Base-by-base conservation (phyloP, 2,888 invertebrate genomes). In the Euzetes globulus region DNA sequence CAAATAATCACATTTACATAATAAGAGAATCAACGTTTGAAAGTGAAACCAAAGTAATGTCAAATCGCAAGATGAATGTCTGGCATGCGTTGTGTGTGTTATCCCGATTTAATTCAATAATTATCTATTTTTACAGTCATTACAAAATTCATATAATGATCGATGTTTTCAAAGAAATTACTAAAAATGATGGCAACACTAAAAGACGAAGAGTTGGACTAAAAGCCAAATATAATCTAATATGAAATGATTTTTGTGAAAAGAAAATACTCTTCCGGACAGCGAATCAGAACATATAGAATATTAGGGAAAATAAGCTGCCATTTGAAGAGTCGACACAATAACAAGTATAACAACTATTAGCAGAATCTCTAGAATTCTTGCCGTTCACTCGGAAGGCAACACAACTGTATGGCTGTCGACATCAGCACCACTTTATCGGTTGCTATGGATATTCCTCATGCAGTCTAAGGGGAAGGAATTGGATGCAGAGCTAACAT, bases 311-410 rank as follows among this genome's bases (percentile, higher is more conserved):
- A 58, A 58, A 58, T 58, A 58, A 25, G 29, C 27, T 58, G 58
- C 58, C 15, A 25, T 58, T 29, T 17, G 15, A 25, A 58, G 25
- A 25, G 58, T 27, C 25, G 58, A 58, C 58, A 29, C 58, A 29
- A 58, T 25, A 27, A 58, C 58, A 58, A 58, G 19, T 58, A 58
- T 25, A 27, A 58, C 58, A 58, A 58, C 58, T 58, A 58, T 58
- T 58, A 58, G 27, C 58, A 58, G 58, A 58, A 58, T 58, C 58
- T 58, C 27, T 58, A 58, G 58, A 58, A 58, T 58, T 58, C 58
- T 58, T 58, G 58, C 19, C 29, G 25, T 58, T 58, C 58, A 58
- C 19, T 58, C 58, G 58, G 58, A 58, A 58, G 58, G 58, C 19
- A 25, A 58, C 15, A 58, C 27, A 58, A 29, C 58, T 58, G 27